A percentile compares a stretch with the other conserved stretches of the same genome.
phyloP scores from a whole-genome alignment of 2,888 invertebrate species.

The Trissoscelio sp. region DNA sequence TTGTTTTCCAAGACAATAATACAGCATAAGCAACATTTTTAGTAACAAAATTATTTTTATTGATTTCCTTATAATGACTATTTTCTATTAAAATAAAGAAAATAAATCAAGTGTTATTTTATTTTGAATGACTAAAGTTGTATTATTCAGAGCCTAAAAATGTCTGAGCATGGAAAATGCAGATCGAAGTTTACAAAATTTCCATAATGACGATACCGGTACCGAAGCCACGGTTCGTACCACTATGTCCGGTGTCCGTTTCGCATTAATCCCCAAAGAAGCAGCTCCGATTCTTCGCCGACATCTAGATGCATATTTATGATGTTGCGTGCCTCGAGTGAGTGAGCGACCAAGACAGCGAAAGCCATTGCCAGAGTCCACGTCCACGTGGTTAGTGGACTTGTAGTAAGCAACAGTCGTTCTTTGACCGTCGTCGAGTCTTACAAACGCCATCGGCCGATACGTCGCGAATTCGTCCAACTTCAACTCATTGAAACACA shows the following conservation, averaged over 20 bases:
- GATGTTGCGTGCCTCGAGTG: constrained; percentile 55
- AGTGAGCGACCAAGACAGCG: constrained; percentile 57
- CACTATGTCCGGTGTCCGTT: constrained; percentile 13
- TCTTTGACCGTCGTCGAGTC: constrained; percentile 59
- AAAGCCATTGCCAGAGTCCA: constrained; percentile 62
- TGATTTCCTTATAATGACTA: too few relatives aligned
- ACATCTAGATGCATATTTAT: constrained; percentile 62
- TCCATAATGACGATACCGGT: too few relatives aligned
- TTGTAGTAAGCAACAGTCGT: constrained; percentile 62
- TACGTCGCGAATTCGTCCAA: constrained; percentile 2
- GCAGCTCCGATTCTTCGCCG: constrained; percentile 25
- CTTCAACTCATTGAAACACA: neutral
- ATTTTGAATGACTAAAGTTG: too few relatives aligned
- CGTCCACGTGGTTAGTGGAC: constrained; percentile 56
- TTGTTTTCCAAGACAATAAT: too few relatives aligned
- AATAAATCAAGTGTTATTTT: too few relatives aligned
- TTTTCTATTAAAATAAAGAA: too few relatives aligned
- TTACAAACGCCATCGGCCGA: constrained; percentile 23
- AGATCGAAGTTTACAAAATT: too few relatives aligned
- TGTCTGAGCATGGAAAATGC: too few relatives aligned
- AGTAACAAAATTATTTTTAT: too few relatives aligned
- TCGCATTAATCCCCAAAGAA: constrained; percentile 29
- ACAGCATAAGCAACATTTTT: too few relatives aligned
- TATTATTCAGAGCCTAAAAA: too few relatives aligned
- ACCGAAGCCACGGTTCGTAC: neutral